Evolutionary conservation across 2,888 invertebrate genomes (phyloP).

Genomic region (Esperia sulphurella): DNA sequence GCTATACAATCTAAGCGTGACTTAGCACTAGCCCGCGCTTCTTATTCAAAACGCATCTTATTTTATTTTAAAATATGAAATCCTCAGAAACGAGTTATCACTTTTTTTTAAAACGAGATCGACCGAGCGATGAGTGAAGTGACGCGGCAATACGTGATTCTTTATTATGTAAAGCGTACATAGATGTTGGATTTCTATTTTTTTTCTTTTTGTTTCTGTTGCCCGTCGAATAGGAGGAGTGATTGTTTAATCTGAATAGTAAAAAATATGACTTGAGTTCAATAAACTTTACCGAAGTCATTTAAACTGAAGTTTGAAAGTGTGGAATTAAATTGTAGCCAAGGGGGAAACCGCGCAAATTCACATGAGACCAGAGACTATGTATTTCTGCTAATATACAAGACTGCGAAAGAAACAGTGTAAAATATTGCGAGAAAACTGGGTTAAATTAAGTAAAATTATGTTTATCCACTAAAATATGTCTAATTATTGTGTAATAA

Average conservation of each 20-base stretch:
- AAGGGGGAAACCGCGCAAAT: too few relatives aligned
- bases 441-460: too few relatives aligned
- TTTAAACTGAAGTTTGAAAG: too few relatives aligned
- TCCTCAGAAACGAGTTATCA: constrained; percentile 12
- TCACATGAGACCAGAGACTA: too few relatives aligned
- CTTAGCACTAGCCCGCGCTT: constrained; percentile 42
- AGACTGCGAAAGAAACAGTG: too few relatives aligned
- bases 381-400: too few relatives aligned
- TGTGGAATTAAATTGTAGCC: too few relatives aligned
- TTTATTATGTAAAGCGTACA: constrained; percentile 8
- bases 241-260: background rate
- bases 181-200: background rate
- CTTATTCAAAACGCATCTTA: constrained; percentile 60
- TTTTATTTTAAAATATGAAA: constrained; percentile 67
- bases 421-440: too few relatives aligned
- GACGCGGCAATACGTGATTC: constrained; percentile 8
- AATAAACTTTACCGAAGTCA: background rate
- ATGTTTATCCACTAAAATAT: too few relatives aligned
- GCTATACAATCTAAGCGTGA: constrained; percentile 37
- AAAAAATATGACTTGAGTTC: background rate
- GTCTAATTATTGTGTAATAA: too few relatives aligned
- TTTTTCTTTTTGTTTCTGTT: background rate
- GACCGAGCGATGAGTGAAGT: constrained; percentile 11
- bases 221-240: background rate
- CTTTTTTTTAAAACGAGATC: constrained; percentile 9